Conservation (phyloP, 2,888 invertebrate genomes). For the Epirrhoe alternata region DNA sequence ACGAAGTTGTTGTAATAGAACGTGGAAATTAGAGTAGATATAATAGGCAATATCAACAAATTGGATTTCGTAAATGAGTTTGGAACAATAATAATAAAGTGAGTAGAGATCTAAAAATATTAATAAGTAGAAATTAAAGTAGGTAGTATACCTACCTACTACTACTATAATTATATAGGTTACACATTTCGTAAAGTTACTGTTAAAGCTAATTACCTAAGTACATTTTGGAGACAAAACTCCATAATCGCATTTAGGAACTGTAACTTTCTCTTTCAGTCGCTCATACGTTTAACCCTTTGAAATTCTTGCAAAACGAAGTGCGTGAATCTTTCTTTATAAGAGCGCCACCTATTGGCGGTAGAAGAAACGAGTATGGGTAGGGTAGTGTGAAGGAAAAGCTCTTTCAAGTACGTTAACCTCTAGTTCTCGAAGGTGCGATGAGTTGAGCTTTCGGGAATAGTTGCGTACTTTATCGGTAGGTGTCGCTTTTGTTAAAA, state of each 20-base stretch:
- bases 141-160: neutral
- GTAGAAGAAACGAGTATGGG: slow-evolving; percentile 21
- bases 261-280: no score
- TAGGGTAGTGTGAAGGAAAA: slow-evolving; percentile 1
- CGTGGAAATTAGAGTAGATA: slow-evolving; percentile 13
- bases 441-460: neutral
- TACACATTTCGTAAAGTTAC: no score
- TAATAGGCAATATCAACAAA: slow-evolving; percentile 16
- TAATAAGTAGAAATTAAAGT: neutral
- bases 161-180: no score
- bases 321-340: neutral
- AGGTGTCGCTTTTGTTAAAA: slow-evolving; percentile 21
- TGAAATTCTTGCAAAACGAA: neutral
- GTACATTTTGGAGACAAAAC: no score
- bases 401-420: neutral
- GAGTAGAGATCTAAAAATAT: neutral
- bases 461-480: slow-evolving; percentile 7
- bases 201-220: no score
- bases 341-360: slow-evolving; percentile 37
- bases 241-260: no score
- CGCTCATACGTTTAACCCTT: no score
- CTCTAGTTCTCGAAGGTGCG: slow-evolving; percentile 13
- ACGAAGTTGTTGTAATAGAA: slow-evolving; percentile 4
- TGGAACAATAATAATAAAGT: neutral
- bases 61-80: slow-evolving; percentile 22